A percentile compares a stretch with the other conserved stretches of the same genome.
Evolutionary conservation across 1,140 invertebrate genomes (phyloP).

Genomic region (Meloidogyne hapla): DNA sequence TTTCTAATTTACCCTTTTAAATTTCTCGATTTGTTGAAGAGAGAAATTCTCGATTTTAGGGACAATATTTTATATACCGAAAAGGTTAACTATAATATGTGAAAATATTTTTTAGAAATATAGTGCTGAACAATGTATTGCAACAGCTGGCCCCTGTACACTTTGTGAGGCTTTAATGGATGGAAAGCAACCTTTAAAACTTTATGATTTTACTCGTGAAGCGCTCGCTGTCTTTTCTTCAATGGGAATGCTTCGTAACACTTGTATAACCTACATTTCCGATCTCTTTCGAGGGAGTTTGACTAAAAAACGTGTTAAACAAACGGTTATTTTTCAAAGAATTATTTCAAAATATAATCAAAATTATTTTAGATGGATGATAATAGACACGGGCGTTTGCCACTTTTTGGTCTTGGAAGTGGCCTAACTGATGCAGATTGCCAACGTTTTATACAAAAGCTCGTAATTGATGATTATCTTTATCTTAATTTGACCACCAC

Average conservation of each 20-base stretch:
- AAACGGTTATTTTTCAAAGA: neutral
- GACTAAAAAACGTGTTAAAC: constrained; percentile 22
- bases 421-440: constrained; percentile 28
- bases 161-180: constrained; percentile 6
- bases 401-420: constrained; percentile 18
- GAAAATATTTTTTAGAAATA: neutral
- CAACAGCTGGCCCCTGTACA: constrained; percentile 16
- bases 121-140: constrained; percentile 14
- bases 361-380: constrained; percentile 24
- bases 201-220: constrained; percentile 12
- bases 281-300: constrained; percentile 29
- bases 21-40: no score
- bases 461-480: constrained; percentile 34
- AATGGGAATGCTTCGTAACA: neutral
- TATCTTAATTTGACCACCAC: constrained; percentile 6
- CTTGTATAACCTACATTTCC: constrained; percentile 15
- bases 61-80: no score
- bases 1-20: no score
- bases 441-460: constrained; percentile 29
- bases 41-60: no score
- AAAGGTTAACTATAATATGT: no score
- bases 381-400: constrained; percentile 28
- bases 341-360: neutral
- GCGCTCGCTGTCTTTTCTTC: constrained; percentile 19
- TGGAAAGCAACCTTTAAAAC: neutral